phyloP scores from a whole-genome alignment of 2,113 vertebrate genomes.

The Microtus oregoni region DNA sequence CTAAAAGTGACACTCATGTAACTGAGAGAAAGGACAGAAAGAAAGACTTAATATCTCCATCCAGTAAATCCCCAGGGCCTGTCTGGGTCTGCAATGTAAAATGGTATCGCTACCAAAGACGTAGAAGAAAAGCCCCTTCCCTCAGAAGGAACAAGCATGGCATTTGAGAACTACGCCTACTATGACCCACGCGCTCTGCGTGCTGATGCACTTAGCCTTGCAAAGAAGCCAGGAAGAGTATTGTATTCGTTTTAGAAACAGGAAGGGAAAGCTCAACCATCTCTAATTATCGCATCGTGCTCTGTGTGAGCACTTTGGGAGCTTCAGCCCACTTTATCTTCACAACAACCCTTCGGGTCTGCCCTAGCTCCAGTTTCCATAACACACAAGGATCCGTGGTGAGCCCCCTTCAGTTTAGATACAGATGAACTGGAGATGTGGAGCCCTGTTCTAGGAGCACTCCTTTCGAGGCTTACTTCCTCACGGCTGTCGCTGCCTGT shows the following conservation, averaged over 20 bases:
- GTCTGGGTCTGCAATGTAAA: not conserved
- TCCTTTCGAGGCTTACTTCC: not conserved
- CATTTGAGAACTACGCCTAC: not conserved
- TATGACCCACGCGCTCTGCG: not conserved
- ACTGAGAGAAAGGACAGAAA: conserved; percentile 5
- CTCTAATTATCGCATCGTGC: not conserved
- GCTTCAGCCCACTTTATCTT: not conserved
- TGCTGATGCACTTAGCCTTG: not conserved
- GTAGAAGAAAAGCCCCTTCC: not conserved
- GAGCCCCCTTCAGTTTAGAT: not conserved
- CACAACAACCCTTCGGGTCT: not conserved
- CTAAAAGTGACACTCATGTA: not conserved
- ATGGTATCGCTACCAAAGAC: not conserved
- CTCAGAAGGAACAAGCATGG: not conserved
- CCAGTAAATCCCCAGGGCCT: not conserved
- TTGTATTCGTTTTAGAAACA: not conserved
- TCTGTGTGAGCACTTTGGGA: not conserved
- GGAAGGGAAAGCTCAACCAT: not conserved
- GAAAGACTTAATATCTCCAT: not conserved
- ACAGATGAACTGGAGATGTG: not conserved
- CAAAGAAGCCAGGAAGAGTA: not conserved
- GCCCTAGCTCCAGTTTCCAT: not conserved
- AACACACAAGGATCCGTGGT: not conserved
- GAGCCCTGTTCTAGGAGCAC: not conserved
- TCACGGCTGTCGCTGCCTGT: not conserved